phyloP scores from a whole-genome alignment of 2,888 invertebrate genomes.

The Ditylenchus weischeri region DNA sequence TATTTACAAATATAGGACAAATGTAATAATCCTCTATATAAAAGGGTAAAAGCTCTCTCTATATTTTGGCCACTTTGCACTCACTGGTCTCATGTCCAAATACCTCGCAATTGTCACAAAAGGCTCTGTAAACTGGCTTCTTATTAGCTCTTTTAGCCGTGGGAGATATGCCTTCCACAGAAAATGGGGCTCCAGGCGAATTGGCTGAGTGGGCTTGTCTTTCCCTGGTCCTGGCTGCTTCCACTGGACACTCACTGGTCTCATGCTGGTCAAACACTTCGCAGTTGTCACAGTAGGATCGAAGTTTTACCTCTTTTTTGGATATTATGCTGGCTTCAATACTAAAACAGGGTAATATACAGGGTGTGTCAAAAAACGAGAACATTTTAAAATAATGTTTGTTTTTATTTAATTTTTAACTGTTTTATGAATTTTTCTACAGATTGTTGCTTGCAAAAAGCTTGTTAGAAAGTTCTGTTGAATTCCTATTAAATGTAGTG shows the following conservation, averaged over 20 bases:
- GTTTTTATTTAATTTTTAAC: too few species aligned
- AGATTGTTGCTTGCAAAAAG: too few species aligned
- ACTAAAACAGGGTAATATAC: background rate
- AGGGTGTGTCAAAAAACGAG: too few species aligned
- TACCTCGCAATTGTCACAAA: conserved; percentile 15
- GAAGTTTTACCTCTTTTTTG: conserved; percentile 6
- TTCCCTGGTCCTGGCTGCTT: conserved; percentile 18
- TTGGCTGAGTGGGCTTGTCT: conserved; percentile 6
- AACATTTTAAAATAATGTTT: too few species aligned
- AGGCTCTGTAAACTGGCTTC: conserved; percentile 1
- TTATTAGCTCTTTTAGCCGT: background rate
- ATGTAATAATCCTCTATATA: too few species aligned
- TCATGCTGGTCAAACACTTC: conserved; percentile 26
- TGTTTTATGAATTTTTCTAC: too few species aligned
- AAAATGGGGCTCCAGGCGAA: conserved; percentile 14
- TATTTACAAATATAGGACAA: too few species aligned
- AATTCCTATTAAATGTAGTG: too few species aligned
- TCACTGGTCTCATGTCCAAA: conserved; percentile 13
- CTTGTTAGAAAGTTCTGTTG: too few species aligned
- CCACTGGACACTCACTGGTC: conserved; percentile 23
- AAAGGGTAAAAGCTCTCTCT: too few species aligned
- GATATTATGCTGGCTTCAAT: background rate
- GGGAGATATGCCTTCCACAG: background rate
- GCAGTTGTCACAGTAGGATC: conserved; percentile 26
- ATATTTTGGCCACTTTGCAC: conserved; percentile 1